These are phyloP conservation scores for Drosophila gunungcola DNA, from an alignment of 1,140 invertebrate species.

Conservation along the genomic window DNA sequence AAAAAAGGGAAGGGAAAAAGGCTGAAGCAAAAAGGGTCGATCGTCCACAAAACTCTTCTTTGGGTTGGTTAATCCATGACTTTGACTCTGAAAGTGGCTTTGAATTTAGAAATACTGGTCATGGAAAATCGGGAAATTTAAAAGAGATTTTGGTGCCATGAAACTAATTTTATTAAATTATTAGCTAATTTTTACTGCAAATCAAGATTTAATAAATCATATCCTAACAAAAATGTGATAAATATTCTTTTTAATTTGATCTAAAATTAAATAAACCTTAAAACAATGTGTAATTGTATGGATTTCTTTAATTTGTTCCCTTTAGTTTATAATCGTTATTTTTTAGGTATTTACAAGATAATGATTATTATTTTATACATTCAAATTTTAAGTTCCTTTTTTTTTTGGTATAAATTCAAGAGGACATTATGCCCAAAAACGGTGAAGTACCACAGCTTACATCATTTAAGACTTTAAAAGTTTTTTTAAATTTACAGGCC, in stretches of 20 bases:
- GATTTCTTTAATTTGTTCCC: too few species aligned
- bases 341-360: too few species aligned
- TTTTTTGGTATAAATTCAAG: too few species aligned
- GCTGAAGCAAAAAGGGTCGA: constrained; percentile 44
- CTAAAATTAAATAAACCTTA: too few species aligned
- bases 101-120: not conserved
- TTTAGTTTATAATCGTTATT: too few species aligned
- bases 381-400: not conserved
- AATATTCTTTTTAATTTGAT: too few species aligned
- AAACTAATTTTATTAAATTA: not conserved
- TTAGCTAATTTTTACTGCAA: too few species aligned
- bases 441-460: not conserved
- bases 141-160: too few species aligned
- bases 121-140: not conserved
- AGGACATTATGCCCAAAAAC: not conserved
- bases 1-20: constrained; percentile 20
- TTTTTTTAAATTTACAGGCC: not conserved
- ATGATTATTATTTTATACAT: too few species aligned
- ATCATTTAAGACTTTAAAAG: not conserved
- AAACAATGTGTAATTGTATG: too few species aligned
- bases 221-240: too few species aligned
- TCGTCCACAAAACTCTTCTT: constrained; percentile 36
- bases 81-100: not conserved
- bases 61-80: constrained; percentile 30
- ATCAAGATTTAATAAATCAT: not conserved